Evolutionary conservation across 2,888 invertebrate genomes (phyloP).

Genomic region (Molorchus minor): DNA sequence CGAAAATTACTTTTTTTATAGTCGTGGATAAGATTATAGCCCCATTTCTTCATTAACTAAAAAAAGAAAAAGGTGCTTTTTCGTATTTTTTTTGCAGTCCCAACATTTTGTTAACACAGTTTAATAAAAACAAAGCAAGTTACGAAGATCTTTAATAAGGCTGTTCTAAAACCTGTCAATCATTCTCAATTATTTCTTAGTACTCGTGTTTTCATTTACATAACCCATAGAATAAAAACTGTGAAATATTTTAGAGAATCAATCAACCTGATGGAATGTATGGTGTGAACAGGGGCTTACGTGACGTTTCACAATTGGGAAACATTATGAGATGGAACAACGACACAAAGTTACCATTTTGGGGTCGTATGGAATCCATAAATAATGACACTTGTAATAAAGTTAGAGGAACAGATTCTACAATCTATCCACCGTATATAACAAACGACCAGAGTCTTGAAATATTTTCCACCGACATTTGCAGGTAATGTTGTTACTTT

Average conservation of each 20-base stretch:
- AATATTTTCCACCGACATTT: constrained; percentile 73
- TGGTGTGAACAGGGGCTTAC: constrained; percentile 65
- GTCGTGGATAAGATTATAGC: too few species aligned
- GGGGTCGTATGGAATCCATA: constrained; percentile 57
- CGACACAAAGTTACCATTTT: constrained; percentile 54
- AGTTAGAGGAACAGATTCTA: constrained; percentile 67
- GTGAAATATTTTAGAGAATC: constrained; percentile 48
- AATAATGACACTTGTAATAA: constrained; percentile 60
- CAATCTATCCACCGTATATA: constrained; percentile 72
- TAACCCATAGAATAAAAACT: background rate
- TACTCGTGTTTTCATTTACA: too few species aligned
- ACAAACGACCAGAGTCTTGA: constrained; percentile 63
- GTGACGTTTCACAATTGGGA: constrained; percentile 63
- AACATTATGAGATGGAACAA: constrained; percentile 64
- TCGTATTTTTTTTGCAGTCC: too few species aligned
- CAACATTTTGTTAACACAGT: too few species aligned
- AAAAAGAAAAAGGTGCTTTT: too few species aligned
- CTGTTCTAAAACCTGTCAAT: too few species aligned
- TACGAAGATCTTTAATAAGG: too few species aligned
- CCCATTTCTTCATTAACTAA: too few species aligned
- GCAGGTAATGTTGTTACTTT: too few species aligned
- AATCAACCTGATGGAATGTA: constrained; percentile 65
- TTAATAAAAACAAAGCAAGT: too few species aligned
- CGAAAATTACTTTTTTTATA: too few species aligned
- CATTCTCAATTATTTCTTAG: too few species aligned